Evolutionary conservation across 2,797 vertebrate species (phyloP), one percentile per base, ranked within the genome.

Genomic region (Eupleurogrammus muticus): DNA sequence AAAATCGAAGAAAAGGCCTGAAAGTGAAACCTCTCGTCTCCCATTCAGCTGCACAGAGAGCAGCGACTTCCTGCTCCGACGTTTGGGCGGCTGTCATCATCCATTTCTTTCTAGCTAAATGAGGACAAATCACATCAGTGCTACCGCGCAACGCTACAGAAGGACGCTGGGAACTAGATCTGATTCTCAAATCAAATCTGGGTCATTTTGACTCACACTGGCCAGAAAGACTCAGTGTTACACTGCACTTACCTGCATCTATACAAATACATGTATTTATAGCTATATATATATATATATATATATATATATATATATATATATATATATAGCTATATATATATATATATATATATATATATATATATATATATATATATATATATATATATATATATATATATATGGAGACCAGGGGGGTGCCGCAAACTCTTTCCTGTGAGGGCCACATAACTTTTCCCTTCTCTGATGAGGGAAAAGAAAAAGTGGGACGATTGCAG

Each of bases 121-220:
- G 71, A 83, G 73, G 73, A 72, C 60, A 65, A 62, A 47, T 75
- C 64, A 77, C 68, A 75, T 79, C 66, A 51, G 57, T 1, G 20
- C 69, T 47, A 54, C 38, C 2, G 20, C 42, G 36, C 50, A 36
- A 57, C 20, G 10, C 19, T 13, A 62, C 64, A 69, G 66, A 68
- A 40, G 64, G 66, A 78, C 1, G 20, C 46, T 3, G 12, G 56
- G 59, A 81, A 73, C 48, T 73, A 35, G 64, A 69, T 67, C 47
- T 69, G 64, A 73, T 77, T 68, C 67, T 56, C n/a, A 17, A 38
- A 54, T 69, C 1, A 66, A 63, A 85, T 81, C 73, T 71, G 56
- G 77, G 77, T 80, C 73, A 75, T 6, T 12, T 8, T 56, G 19
- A 64, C 42, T 60, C 63, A 21, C 8, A 34, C 40, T 12, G 32